Evolutionary conservation across 1,140 invertebrate genomes (phyloP).

Genomic region (Sycobia sp.): DNA sequence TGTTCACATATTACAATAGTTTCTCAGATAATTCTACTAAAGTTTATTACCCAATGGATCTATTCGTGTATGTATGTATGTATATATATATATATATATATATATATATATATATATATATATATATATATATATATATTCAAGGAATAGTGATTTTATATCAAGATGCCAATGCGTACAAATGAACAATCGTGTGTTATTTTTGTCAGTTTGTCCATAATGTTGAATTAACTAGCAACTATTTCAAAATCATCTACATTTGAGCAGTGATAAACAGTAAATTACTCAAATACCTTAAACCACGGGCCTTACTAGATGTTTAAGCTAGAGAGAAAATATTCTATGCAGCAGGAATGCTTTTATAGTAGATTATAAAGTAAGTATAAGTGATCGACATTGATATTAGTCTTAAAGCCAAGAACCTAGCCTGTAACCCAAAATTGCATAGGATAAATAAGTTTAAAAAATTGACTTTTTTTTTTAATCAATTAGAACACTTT

Average conservation of each 20-base stretch:
- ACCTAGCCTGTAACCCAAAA: not conserved
- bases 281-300: constrained; percentile 42
- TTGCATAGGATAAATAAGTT: not conserved
- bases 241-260: not conserved
- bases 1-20: too few species aligned
- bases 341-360: not conserved
- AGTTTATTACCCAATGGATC: too few species aligned
- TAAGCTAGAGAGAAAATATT: constrained; percentile 38
- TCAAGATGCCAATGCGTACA: not conserved
- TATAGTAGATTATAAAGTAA: constrained; percentile 5
- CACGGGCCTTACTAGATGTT: constrained; percentile 50
- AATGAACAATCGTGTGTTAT: not conserved
- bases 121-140: too few species aligned
- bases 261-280: constrained; percentile 41
- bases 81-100: too few species aligned
- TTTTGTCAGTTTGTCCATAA: not conserved
- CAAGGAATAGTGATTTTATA: too few species aligned
- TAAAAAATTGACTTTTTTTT: constrained; percentile 9
- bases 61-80: too few species aligned
- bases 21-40: too few species aligned
- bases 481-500: too few species aligned
- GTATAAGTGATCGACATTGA: not conserved
- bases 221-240: constrained; percentile 2
- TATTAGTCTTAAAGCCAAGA: constrained; percentile 8
- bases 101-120: too few species aligned